phyloP scores from a whole-genome alignment of 1,140 invertebrate species.

The Maniola jurtina region DNA sequence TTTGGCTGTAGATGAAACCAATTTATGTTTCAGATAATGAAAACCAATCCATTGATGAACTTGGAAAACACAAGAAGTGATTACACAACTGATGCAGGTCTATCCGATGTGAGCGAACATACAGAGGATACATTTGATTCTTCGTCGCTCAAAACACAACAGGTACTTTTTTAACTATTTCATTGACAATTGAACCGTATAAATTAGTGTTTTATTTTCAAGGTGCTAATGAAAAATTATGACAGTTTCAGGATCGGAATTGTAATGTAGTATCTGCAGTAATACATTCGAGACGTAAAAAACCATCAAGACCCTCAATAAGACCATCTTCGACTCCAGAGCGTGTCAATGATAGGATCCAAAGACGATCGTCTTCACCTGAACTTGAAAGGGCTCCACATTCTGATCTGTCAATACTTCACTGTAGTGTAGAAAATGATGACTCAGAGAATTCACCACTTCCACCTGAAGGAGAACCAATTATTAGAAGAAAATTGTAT shows the following conservation, averaged over 20 bases:
- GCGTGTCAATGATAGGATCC: conserved; percentile 49
- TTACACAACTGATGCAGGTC: conserved; percentile 57
- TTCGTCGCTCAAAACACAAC: conserved; percentile 47
- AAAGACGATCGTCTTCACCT: conserved; percentile 66
- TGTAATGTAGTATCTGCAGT: conserved; percentile 62
- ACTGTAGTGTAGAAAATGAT: conserved; percentile 57
- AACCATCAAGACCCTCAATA: conserved; percentile 52
- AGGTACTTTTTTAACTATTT: conserved; percentile 38
- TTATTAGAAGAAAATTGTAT: conserved; percentile 85
- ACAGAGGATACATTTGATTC: conserved; percentile 65
- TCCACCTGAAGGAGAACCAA: conserved; percentile 56
- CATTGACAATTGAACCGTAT: neutral
- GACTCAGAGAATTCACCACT: conserved; percentile 39
- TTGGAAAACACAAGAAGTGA: conserved; percentile 51
- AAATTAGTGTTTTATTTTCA: neutral
- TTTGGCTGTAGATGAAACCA: neutral
- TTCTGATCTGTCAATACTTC: conserved; percentile 61
- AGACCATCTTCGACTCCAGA: conserved; percentile 51
- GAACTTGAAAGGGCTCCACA: conserved; percentile 71
- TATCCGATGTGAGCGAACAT: conserved; percentile 67
- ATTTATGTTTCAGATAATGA: conserved; percentile 57
- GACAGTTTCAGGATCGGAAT: conserved; percentile 61
- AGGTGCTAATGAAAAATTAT: conserved; percentile 7
- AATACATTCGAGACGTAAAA: conserved; percentile 60
- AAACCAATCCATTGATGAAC: conserved; percentile 80